Percentiles rank a stretch among this genome's conserved stretches.
These are phyloP conservation scores for Eidolon helvum DNA, from an alignment of 2,113 vertebrate species.

Conservation along the genomic window DNA sequence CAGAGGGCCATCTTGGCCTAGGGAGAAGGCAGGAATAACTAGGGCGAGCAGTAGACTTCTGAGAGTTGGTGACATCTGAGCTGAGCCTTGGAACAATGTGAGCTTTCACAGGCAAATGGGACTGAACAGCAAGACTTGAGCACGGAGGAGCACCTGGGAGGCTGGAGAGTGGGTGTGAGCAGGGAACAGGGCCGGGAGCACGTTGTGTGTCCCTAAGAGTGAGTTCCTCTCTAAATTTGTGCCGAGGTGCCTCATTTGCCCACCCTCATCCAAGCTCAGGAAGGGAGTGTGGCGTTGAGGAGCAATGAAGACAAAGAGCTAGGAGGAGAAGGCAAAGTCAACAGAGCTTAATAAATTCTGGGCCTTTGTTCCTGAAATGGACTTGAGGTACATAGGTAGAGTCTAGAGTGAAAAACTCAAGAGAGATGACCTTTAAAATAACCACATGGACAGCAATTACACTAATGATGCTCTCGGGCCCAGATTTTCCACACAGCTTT, in stretches of 20 bases:
- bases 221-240: not conserved
- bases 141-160: not conserved
- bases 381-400: not conserved
- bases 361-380: not conserved
- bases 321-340: not conserved
- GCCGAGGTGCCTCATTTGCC: not conserved
- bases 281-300: not conserved
- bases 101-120: not conserved
- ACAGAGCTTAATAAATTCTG: not conserved
- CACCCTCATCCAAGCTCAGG: not conserved
- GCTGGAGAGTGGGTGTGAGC: not conserved
- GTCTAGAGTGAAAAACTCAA: not conserved
- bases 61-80: not conserved
- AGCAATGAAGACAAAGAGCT: not conserved
- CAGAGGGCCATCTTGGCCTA: not conserved
- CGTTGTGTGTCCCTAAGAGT: accelerated
- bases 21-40: not conserved
- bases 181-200: not conserved
- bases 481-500: not conserved
- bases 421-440: not conserved
- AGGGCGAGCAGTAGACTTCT: not conserved
- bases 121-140: not conserved
- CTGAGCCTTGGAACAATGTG: not conserved
- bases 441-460: not conserved
- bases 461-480: not conserved